Evolutionary conservation across 2,797 vertebrate species (phyloP), one percentile per base, ranked within the genome.

Genomic region (Lagorchestes hirsutus): DNA sequence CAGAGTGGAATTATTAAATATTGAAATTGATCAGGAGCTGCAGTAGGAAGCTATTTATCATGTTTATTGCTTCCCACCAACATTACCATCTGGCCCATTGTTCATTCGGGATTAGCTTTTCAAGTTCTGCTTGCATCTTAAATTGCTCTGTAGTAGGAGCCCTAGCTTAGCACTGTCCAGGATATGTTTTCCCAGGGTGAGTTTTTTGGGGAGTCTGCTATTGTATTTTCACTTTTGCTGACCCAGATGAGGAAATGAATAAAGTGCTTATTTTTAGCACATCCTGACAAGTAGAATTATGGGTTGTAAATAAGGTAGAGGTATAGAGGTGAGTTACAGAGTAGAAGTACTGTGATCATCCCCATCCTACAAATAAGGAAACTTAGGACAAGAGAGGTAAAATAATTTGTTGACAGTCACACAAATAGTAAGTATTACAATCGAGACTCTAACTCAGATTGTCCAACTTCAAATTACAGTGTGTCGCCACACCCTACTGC

Each of bases 21-120:
- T 96, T 97, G 96, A 97, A 98, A 98, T 98, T 97, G 97, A 98
- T 97, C 96, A 94, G 96, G 95, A 96, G 96, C 96, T 92, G 91
- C 97, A 92, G 90, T 93, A 95, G 98, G 97, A 98, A 98, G 97
- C 95, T 97, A 96, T 97, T 98, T 97, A 95, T 97, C 96, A 97
- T 97, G 95, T 98, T 98, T 97, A 97, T 97, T 95, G 95, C 98
- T 98, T 96, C 94, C 92, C 90, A 96, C 94, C 91, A 97, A 91
- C 96, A 91, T 97, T 93, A 74, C 98, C 98, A 98, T 98, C 98
- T 98, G 98, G 98, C 91, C 98, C 93, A 96, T 98, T 98, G 97
- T 98, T 98, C 96, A 96, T 96, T 97, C 97, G 22, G 91, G 55
- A 97, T 96, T 96, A 96, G 97, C 90, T 95, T 95, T 96, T 92